Percentiles rank a stretch among this genome's conserved stretches.
Evolutionary conservation across 1,140 invertebrate genomes (phyloP).

Genomic region (Calosoma granatense): DNA sequence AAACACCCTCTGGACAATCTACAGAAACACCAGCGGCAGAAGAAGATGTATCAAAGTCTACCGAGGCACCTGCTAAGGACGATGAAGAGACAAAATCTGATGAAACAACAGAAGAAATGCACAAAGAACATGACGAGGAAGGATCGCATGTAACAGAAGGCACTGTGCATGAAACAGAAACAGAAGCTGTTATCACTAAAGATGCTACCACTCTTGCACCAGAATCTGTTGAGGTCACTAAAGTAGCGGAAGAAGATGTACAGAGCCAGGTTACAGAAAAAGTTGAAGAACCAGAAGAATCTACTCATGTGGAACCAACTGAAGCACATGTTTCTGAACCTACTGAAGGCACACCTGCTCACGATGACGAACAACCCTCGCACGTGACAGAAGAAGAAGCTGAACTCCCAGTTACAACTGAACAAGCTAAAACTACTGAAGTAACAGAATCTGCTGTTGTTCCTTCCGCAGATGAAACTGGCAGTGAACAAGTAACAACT

Average conservation of each 20-base stretch:
- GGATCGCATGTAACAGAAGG: conserved; percentile 18
- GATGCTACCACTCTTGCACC: background rate
- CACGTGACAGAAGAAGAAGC: conserved; percentile 13
- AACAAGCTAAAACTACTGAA: conserved; percentile 12
- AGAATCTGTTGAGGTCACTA: too few species aligned
- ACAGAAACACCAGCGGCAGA: conserved; percentile 11
- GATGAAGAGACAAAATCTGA: conserved; percentile 12
- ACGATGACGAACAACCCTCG: conserved; percentile 21
- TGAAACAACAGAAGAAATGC: conserved; percentile 1
- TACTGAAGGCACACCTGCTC: conserved; percentile 10
- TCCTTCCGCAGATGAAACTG: too few species aligned
- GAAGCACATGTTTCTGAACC: conserved; percentile 18
- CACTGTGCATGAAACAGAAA: background rate
- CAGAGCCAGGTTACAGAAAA: conserved; percentile 16
- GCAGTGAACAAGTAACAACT: conserved; percentile 7
- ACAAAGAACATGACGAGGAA: conserved; percentile 15
- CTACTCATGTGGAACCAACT: too few species aligned
- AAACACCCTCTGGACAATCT: conserved; percentile 11
- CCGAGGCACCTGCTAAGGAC: conserved; percentile 12
- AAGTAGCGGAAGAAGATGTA: too few species aligned
- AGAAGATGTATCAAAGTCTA: conserved; percentile 14
- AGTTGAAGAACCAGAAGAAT: conserved; percentile 19
- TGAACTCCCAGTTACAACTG: background rate
- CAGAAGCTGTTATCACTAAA: background rate
- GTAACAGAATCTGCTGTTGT: background rate